Conservation (phyloP, 2,888 invertebrate species). For the Xylocampa areola region DNA sequence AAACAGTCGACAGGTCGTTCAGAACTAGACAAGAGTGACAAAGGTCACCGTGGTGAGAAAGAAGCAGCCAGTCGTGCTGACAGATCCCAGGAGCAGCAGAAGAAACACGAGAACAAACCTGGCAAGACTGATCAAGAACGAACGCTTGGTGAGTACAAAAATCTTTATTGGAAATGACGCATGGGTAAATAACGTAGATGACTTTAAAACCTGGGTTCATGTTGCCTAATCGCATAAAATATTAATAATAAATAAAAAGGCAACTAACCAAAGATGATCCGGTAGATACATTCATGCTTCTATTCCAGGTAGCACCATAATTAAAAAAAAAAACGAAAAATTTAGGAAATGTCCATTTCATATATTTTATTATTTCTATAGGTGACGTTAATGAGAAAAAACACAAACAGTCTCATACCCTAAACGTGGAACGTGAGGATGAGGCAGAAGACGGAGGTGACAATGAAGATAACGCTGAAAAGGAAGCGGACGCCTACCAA, state of each 20-base stretch:
- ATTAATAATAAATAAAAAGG: no score
- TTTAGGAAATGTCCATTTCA: no score
- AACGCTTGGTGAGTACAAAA: slow-evolving; percentile 87
- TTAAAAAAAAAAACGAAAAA: no score
- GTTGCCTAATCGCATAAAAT: no score
- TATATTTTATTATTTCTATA: no score
- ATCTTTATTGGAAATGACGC: no score
- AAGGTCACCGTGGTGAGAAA: slow-evolving; percentile 91
- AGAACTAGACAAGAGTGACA: slow-evolving; percentile 92
- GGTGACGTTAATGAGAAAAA: slow-evolving; percentile 91
- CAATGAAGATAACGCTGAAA: slow-evolving; percentile 80
- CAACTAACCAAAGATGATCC: no score
- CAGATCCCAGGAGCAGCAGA: slow-evolving; percentile 76
- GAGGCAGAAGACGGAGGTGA: slow-evolving; percentile 85
- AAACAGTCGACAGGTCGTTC: slow-evolving; percentile 93
- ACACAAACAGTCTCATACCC: slow-evolving; percentile 90
- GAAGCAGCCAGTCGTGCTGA: slow-evolving; percentile 80
- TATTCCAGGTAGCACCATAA: no score
- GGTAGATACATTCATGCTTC: no score
- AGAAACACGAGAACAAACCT: slow-evolving; percentile 91
- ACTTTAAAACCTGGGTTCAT: no score
- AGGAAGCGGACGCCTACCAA: slow-evolving; percentile 92
- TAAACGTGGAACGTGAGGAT: slow-evolving; percentile 86
- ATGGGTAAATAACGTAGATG: no score
- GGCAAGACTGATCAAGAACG: slow-evolving; percentile 94